Conservation (phyloP, 2,797 vertebrate species). For the Sitta carolinensis region DNA sequence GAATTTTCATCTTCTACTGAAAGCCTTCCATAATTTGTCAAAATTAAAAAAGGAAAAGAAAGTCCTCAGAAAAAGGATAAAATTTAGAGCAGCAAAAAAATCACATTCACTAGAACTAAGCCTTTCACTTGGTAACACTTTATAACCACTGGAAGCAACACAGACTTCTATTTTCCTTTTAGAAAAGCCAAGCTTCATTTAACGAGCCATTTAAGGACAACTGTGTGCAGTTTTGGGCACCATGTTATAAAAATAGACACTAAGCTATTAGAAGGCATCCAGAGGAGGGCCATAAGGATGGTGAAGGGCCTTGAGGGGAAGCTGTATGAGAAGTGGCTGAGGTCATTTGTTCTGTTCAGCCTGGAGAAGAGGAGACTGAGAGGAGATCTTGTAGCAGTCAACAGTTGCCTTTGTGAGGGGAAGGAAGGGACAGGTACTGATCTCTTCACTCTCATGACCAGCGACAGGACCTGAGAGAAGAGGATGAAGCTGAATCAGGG, state of each 20-base stretch:
- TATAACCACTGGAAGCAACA: not conserved
- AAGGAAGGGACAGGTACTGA: not conserved
- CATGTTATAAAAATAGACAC: not conserved
- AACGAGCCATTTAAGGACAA: not conserved
- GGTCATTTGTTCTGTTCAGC: not conserved
- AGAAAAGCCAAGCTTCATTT: not conserved
- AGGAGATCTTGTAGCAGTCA: not conserved
- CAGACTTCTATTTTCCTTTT: not conserved
- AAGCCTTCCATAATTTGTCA: not conserved
- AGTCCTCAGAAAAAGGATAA: not conserved
- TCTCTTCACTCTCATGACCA: not conserved
- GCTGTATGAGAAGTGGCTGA: accelerated
- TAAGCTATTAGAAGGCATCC: not conserved
- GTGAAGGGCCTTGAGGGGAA: not conserved
- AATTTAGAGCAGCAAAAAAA: not conserved
- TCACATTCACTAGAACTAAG: not conserved
- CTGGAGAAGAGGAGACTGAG: not conserved
- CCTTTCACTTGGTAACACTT: not conserved
- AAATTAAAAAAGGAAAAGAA: not conserved
- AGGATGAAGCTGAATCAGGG: not conserved
- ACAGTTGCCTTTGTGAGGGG: not conserved
- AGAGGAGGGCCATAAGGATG: not conserved
- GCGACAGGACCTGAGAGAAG: not conserved
- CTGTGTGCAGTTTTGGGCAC: not conserved
- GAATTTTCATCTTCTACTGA: not conserved